phyloP scores from a whole-genome alignment of 2,797 vertebrate species.

The Anguilla obscura region DNA sequence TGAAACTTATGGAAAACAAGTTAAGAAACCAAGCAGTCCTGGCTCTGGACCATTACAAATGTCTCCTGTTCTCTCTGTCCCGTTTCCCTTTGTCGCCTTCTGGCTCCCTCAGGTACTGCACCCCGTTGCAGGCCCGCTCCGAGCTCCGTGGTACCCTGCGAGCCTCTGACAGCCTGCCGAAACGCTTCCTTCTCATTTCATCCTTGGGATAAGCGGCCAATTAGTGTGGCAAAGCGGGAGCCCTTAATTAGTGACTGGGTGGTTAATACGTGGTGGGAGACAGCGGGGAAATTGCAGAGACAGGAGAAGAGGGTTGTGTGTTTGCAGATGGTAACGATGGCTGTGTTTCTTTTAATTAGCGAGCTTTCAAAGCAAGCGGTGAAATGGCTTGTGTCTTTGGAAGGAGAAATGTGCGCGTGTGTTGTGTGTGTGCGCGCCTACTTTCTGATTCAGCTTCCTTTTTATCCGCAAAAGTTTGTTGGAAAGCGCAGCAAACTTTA shows the following conservation, averaged over 20 bases:
- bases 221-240: conserved; percentile 31
- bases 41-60: neutral
- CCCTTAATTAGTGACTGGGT: conserved; percentile 37
- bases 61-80: neutral
- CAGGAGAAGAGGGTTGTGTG: conserved; percentile 31
- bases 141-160: neutral
- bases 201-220: conserved; percentile 35
- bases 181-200: conserved; percentile 14
- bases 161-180: neutral
- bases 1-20: neutral
- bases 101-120: neutral
- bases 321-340: conserved; percentile 35
- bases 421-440: neutral
- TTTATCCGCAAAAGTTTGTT: neutral
- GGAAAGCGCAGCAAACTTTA: conserved; percentile 3
- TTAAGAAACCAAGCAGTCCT: neutral
- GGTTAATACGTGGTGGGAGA: conserved; percentile 33
- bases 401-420: conserved; percentile 1
- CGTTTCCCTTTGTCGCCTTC: neutral
- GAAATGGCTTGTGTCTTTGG: conserved; percentile 20
- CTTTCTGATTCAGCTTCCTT: neutral
- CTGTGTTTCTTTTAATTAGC: conserved; percentile 38
- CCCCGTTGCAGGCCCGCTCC: neutral
- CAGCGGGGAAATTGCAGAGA: conserved; percentile 31
- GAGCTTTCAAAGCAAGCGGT: conserved; percentile 30